Percentiles rank a stretch among this genome's conserved stretches.
Evolutionary conservation across 2,888 invertebrate species (phyloP).

Genomic region (Eupithecia inturbata): DNA sequence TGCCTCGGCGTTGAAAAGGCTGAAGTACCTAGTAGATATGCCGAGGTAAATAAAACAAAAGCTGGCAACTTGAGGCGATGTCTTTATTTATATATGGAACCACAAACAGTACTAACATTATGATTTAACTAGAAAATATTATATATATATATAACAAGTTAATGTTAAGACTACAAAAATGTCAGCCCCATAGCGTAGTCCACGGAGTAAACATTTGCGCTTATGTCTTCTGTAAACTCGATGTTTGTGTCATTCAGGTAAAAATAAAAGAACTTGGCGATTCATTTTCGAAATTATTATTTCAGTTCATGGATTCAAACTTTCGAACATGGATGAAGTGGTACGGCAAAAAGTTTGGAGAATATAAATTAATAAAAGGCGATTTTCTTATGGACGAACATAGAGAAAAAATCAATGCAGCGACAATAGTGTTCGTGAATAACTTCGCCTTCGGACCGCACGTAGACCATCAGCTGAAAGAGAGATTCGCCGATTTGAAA

Average conservation of each 20-base stretch:
- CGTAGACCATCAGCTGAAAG: conserved; percentile 98
- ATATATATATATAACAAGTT: too few species aligned
- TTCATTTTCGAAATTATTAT: conserved; percentile 40
- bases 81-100: too few species aligned
- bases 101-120: too few species aligned
- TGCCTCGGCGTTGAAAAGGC: conserved; percentile 99
- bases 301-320: conserved; percentile 93
- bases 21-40: conserved; percentile 97
- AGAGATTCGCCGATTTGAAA: conserved; percentile 97
- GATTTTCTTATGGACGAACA: conserved; percentile 97
- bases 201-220: too few species aligned
- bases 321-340: conserved; percentile 98
- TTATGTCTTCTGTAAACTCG: not conserved
- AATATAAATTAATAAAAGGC: conserved; percentile 96
- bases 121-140: too few species aligned
- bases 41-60: conserved; percentile 85
- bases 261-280: conserved; percentile 21
- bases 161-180: too few species aligned
- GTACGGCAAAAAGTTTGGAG: conserved; percentile 98
- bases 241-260: not conserved
- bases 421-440: conserved; percentile 99
- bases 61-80: not conserved
- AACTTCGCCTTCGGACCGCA: conserved; percentile 99
- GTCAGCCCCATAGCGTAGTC: too few species aligned
- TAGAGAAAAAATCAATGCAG: conserved; percentile 96